phyloP scores from a whole-genome alignment of 2,113 vertebrate species.

The Prunella himalayana region DNA sequence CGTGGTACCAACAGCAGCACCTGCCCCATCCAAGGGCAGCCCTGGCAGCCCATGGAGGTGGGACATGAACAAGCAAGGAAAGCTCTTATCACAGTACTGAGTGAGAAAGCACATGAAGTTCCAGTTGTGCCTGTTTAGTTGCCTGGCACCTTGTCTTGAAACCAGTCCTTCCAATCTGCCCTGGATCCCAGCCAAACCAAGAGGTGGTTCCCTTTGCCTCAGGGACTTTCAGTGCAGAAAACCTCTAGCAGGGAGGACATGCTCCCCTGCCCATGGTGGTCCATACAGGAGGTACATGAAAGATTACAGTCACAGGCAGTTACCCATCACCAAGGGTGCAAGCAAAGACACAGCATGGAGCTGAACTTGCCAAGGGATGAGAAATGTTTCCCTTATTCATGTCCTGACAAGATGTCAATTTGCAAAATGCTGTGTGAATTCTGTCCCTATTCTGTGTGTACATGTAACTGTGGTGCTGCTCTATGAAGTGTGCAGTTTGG shows the following conservation, averaged over 20 bases:
- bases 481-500: rapidly evolving
- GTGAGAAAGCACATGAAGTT: background rate
- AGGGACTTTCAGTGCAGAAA: background rate
- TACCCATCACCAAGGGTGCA: background rate
- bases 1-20: background rate
- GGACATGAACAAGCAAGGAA: background rate
- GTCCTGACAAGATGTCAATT: background rate
- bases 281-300: background rate
- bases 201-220: background rate
- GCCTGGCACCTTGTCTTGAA: background rate
- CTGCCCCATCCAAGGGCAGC: rapidly evolving
- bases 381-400: background rate
- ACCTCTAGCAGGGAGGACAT: background rate
- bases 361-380: background rate
- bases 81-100: background rate
- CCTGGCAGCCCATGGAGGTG: background rate
- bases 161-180: background rate
- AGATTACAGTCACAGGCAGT: background rate
- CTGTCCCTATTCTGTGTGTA: background rate
- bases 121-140: background rate
- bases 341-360: background rate
- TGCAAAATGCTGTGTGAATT: background rate
- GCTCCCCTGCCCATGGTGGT: background rate
- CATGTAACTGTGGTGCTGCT: background rate
- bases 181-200: background rate